These are phyloP conservation scores for Mus minutoides DNA, from an alignment of 2,797 vertebrate genomes.

Conservation along the genomic window DNA sequence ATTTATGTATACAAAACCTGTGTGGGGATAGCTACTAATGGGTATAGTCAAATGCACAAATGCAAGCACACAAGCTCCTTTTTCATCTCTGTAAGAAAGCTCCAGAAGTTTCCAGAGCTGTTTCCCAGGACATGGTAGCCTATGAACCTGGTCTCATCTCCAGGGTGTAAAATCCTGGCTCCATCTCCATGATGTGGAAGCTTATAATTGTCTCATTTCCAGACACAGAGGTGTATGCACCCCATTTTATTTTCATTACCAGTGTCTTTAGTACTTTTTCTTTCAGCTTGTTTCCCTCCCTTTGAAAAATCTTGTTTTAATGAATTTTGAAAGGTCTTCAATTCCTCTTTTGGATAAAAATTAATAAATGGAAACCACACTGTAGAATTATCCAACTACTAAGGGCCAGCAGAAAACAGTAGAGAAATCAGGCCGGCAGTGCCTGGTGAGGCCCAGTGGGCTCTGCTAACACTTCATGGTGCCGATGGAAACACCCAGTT, in stretches of 20 bases:
- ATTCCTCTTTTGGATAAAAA: constrained; percentile 24
- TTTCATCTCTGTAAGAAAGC: background rate
- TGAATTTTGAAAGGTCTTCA: background rate
- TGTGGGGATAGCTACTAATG: background rate
- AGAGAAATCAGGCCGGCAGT: background rate
- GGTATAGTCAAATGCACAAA: background rate
- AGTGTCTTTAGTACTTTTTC: constrained; percentile 4
- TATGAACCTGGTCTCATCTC: background rate
- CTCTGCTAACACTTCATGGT: background rate
- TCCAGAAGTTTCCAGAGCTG: background rate
- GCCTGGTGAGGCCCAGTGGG: background rate
- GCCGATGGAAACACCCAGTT: background rate
- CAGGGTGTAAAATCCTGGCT: background rate
- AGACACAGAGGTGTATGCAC: background rate
- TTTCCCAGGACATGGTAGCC: background rate
- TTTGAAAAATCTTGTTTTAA: background rate
- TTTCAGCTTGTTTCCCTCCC: background rate
- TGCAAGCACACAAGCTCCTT: background rate
- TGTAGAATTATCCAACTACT: background rate
- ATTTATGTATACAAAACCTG: background rate
- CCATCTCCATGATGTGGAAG: background rate
- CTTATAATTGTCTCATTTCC: background rate
- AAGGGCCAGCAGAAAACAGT: background rate
- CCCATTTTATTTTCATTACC: constrained; percentile 10
- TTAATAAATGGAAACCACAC: background rate